Evolutionary conservation across 1,140 invertebrate species (phyloP), one percentile per base, ranked within the genome.

Genomic region (Tetragonula clypearis): DNA sequence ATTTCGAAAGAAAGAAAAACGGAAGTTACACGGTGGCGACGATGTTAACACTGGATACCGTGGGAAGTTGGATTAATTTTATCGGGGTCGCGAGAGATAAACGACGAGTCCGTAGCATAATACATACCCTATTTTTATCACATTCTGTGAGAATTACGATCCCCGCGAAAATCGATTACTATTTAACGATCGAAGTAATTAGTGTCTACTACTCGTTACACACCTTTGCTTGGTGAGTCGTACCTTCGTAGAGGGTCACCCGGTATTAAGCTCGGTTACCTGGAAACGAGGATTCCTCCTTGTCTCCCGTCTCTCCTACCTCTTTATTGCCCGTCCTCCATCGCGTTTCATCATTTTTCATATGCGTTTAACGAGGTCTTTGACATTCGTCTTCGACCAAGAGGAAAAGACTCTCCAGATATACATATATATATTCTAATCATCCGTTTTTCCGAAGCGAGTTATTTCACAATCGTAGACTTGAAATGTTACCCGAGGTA

Each of bases 221-320:
- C 75, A 41, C 21, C 35, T 1, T 23, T 30, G 30, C 56, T 35
- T 8, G 5, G 68, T 4, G 35, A 12, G 19, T 1, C 35, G 68
- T 41, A 19, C 30, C 19, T 23, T 30, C 17, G 9, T 12, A 58
- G 8, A 58, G 75, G 65, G 41, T 21, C 81, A 83, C 65, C 81
- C 73, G 81, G 73, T 77, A 77, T 58, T 56, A 55, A 35, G 58
- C 74, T 78, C n/a, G 62, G 69, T 82, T 82, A 82, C 58, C 62
- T 83, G 82, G 65, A 83, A 83, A 73, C 76, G 82, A 58, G 68
- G 65, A 84, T 79, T 85, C 73, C 81, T 82, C 62, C 65, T 72
- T 71, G 35, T 68, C 80, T 30, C 30, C 75, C 72, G 15, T 60
- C 53, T 35, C 41, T 35, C 41, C 80, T 78, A 17, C 80, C 55